These are phyloP conservation scores for Ectobius pallidus DNA, from an alignment of 2,888 invertebrate species.

Conservation along the genomic window DNA sequence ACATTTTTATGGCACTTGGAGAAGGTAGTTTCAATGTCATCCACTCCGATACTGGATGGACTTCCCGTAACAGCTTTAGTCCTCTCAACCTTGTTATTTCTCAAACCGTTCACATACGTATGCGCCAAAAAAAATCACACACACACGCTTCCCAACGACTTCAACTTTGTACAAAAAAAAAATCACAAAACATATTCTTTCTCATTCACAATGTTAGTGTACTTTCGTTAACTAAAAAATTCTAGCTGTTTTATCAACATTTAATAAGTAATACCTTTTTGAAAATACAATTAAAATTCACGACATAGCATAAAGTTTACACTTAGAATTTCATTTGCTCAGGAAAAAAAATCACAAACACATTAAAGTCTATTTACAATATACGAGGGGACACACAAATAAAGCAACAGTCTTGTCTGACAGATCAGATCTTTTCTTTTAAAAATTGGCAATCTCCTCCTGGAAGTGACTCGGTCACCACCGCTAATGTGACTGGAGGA, in stretches of 20 bases:
- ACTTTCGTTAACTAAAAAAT: constrained; percentile 27
- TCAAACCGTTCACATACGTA: too few species aligned
- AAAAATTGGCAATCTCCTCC: constrained; percentile 11
- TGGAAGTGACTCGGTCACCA: not conserved
- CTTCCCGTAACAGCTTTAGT: not conserved
- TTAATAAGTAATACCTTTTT: constrained; percentile 24
- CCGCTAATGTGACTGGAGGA: not conserved
- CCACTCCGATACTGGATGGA: constrained; percentile 8
- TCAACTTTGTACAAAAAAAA: constrained; percentile 26
- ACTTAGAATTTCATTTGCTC: constrained; percentile 22
- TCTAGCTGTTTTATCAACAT: constrained; percentile 31
- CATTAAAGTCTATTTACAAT: constrained; percentile 33
- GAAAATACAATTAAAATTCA: constrained; percentile 33
- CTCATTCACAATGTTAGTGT: constrained; percentile 19
- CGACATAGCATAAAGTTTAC: constrained; percentile 29
- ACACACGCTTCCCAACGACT: not conserved
- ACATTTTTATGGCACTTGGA: constrained; percentile 39
- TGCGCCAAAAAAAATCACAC: too few species aligned
- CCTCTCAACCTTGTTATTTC: not conserved
- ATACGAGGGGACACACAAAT: constrained; percentile 30
- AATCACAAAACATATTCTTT: constrained; percentile 22
- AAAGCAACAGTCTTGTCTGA: constrained; percentile 36
- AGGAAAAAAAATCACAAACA: constrained; percentile 31
- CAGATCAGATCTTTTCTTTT: constrained; percentile 27
- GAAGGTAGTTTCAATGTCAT: constrained; percentile 25